phyloP scores from a whole-genome alignment of 2,113 vertebrate genomes.

The Grammomys dolichurus region DNA sequence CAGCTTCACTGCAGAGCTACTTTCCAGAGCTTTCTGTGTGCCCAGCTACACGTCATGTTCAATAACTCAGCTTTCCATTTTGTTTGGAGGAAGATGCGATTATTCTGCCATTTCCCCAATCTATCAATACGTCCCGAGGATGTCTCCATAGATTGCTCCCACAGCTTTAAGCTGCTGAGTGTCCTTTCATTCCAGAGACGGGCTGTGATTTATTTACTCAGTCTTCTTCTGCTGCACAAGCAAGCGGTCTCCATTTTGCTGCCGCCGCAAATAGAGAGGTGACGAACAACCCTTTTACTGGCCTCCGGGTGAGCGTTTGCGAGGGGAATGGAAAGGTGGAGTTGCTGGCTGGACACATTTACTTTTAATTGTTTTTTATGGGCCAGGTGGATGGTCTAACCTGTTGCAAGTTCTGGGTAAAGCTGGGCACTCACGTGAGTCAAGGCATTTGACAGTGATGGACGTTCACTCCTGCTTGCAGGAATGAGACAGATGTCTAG shows the following conservation, averaged over 20 bases:
- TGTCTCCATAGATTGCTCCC: background rate
- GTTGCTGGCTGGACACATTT: background rate
- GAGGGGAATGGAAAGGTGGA: background rate
- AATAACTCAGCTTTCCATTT: background rate
- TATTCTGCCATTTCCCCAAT: background rate
- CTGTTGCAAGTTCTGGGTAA: background rate
- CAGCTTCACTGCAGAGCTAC: fast-evolving
- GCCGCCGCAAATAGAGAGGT: background rate
- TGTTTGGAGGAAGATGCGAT: background rate
- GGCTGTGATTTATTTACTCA: background rate
- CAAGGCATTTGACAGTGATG: background rate
- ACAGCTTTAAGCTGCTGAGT: background rate
- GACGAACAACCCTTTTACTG: background rate
- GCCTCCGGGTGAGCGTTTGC: background rate
- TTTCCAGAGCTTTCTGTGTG: background rate
- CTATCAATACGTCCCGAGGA: background rate
- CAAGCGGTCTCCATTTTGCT: background rate
- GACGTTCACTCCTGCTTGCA: background rate
- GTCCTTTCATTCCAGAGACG: background rate
- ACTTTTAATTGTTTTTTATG: constrained; percentile 44
- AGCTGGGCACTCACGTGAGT: background rate
- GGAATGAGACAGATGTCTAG: background rate
- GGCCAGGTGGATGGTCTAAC: background rate
- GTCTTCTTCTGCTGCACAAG: background rate
- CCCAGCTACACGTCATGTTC: fast-evolving